Base-by-base conservation (phyloP, 2,888 invertebrate species). In the Tuta absoluta region DNA sequence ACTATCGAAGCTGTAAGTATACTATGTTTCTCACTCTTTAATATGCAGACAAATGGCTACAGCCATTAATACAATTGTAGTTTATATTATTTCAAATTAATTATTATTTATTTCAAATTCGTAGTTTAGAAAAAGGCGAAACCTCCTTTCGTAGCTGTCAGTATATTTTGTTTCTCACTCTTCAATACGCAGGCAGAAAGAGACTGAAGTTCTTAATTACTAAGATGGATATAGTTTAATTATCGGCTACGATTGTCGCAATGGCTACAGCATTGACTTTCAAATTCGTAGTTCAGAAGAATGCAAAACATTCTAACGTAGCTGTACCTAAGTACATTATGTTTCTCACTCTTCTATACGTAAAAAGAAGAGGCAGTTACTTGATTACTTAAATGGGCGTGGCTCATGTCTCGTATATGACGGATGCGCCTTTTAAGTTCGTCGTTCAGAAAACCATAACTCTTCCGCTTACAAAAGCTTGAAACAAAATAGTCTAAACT, bases 231-330 rank as follows among this genome's bases (percentile, higher is more conserved):
- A 93, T 95, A 0, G 97, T 98, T 0, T 99, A 98, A 81, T 93
- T 94, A 0, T 96, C 97, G 0, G 98, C 98, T 0, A 98, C 98
- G 0, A 92, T 95, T 0, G 96, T 97, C 7, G 98, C 98, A 0
- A 93, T 98, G 88, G 85, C 95, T 0, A 96, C 98, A 0, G 98
- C 98, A 5, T 92, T 98, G 10, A 95, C 96, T 5, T 95, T 97
- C 82, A 98, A 98, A 84, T 93, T 93, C 63, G 95, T 94, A 69
- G 95, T 98, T 85, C 94, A 96, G 70, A 96, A 95, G 76, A 92
- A 93, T 28, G 85, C 92, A 0, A 92, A 75, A 48, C 93, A 92
- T 69, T 93, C 93, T n/a, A 91, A 93, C 60, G 76, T 93, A 70
- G 92, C 93, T 71, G 93, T 93, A 72, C n/a, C n/a, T n/a, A 11